phyloP scores from a whole-genome alignment of 2,888 invertebrate genomes.

The Parascotia fuliginaria region DNA sequence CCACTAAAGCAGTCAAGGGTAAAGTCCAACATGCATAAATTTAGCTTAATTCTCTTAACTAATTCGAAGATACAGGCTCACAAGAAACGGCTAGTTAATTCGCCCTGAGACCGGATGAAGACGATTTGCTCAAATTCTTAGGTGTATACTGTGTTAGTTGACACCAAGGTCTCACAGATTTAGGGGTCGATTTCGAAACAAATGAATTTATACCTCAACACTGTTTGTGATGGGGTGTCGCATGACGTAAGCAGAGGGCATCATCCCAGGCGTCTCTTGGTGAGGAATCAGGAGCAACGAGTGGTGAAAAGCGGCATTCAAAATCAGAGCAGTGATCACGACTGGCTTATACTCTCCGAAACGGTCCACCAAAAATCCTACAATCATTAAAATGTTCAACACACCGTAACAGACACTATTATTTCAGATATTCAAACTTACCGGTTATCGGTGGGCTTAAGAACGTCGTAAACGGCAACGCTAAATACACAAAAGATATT shows the following conservation, averaged over 20 bases:
- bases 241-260: conserved; percentile 91
- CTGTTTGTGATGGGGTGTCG: conserved; percentile 89
- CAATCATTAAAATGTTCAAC: conserved; percentile 47
- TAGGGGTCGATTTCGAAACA: conserved; percentile 62
- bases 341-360: conserved; percentile 94
- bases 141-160: conserved; percentile 69
- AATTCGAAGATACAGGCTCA: conserved; percentile 71
- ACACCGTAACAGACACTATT: conserved; percentile 3
- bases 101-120: conserved; percentile 79
- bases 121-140: conserved; percentile 84
- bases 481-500: conserved; percentile 94
- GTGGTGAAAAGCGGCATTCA: conserved; percentile 93
- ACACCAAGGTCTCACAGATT: conserved; percentile 59
- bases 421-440: conserved; percentile 61
- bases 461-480: conserved; percentile 94
- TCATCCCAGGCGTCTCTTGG: conserved; percentile 91
- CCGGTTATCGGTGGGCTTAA: conserved; percentile 93
- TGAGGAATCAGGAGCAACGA: conserved; percentile 92
- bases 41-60: conserved; percentile 77
- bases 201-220: conserved; percentile 86
- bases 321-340: conserved; percentile 90
- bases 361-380: conserved; percentile 94
- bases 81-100: conserved; percentile 77
- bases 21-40: conserved; percentile 64
- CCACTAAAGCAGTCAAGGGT: conserved; percentile 46